These are phyloP conservation scores for Agrotis exclamationis DNA, from an alignment of 2,888 invertebrate genomes.

Conservation along the genomic window DNA sequence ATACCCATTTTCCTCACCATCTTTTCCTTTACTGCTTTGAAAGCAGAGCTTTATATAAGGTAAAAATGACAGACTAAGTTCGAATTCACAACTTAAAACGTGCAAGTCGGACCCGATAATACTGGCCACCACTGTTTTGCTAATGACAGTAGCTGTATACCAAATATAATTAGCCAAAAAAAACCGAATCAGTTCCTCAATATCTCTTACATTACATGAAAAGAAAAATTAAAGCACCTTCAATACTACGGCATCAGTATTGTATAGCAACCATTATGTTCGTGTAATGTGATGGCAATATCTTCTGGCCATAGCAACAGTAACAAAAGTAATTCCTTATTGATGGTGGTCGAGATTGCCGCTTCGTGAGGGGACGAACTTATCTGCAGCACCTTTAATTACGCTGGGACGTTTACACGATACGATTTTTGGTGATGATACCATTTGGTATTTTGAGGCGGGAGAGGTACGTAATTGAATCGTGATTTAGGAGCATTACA, in stretches of 20 bases:
- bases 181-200: conserved; percentile 33
- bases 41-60: too few relatives aligned
- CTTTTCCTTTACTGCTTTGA: too few relatives aligned
- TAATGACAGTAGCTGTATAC: not conserved
- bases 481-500: not conserved
- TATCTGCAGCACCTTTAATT: conserved; percentile 84
- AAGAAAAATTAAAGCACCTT: conserved; percentile 68
- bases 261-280: conserved; percentile 53
- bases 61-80: too few relatives aligned
- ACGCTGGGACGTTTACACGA: conserved; percentile 74
- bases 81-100: too few relatives aligned
- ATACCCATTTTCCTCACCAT: too few relatives aligned
- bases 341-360: conserved; percentile 81
- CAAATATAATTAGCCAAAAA: not conserved
- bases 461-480: conserved; percentile 15
- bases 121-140: too few relatives aligned
- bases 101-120: too few relatives aligned
- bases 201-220: conserved; percentile 65
- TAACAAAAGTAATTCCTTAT: conserved; percentile 88
- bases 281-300: conserved; percentile 52
- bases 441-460: conserved; percentile 11
- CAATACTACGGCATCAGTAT: conserved; percentile 41
- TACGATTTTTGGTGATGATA: conserved; percentile 67
- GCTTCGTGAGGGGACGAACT: conserved; percentile 80
- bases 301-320: conserved; percentile 77